Conservation (phyloP, 2,797 vertebrate species). For the Acanthurus lineatus region DNA sequence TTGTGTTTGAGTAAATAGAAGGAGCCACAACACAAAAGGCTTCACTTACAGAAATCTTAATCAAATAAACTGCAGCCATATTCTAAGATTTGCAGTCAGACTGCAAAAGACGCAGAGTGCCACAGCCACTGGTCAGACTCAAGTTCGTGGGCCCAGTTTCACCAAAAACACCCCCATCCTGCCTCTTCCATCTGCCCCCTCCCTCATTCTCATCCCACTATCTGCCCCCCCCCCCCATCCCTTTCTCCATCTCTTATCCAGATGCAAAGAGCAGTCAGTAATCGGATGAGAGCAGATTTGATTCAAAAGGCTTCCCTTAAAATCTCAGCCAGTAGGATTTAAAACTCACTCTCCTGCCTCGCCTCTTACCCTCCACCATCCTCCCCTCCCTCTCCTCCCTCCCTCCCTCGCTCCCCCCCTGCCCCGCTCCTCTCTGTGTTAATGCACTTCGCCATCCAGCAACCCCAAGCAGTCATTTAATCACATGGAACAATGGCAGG, state of each 20-base stretch:
- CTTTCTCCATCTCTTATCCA: slow-evolving; percentile 86
- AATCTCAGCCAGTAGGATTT: slow-evolving; percentile 88
- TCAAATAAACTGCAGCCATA: background rate
- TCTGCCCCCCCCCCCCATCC: slow-evolving; percentile 58
- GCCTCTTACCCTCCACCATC: slow-evolving; percentile 57
- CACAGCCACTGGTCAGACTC: background rate
- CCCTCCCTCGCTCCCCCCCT: slow-evolving; percentile 45
- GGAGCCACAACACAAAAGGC: background rate
- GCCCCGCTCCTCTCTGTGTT: slow-evolving; percentile 40
- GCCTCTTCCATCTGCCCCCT: slow-evolving; percentile 60
- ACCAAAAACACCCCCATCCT: slow-evolving; percentile 16
- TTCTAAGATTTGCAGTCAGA: background rate
- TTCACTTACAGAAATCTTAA: background rate
- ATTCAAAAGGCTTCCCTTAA: slow-evolving; percentile 87
- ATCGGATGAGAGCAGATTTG: slow-evolving; percentile 89
- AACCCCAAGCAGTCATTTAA: slow-evolving; percentile 73
- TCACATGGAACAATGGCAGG: slow-evolving; percentile 76
- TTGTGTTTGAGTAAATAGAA: slow-evolving; percentile 1
- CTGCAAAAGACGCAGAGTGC: background rate
- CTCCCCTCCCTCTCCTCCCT: slow-evolving; percentile 9
- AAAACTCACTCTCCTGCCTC: slow-evolving; percentile 80
- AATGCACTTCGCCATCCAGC: slow-evolving; percentile 75
- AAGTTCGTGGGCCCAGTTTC: slow-evolving; percentile 26
- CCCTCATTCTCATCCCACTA: slow-evolving; percentile 74
- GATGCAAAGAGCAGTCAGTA: slow-evolving; percentile 90